Evolutionary conservation across 2,888 invertebrate genomes (phyloP), one percentile per base, ranked within the genome.

Genomic region (Brenthis ino): DNA sequence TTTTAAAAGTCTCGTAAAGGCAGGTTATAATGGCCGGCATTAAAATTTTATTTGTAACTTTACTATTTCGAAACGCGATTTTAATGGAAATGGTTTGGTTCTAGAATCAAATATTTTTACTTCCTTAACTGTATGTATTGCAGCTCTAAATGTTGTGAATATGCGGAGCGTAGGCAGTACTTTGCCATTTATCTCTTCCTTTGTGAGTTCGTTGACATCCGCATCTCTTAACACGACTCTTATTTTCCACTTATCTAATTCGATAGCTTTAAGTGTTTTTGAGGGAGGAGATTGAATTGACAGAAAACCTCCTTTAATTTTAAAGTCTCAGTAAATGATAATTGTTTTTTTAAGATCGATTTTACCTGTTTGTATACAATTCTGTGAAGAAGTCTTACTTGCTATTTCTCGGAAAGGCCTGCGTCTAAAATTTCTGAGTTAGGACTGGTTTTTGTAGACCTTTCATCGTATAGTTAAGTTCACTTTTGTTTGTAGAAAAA

Each of bases 141-240:
- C 68, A 70, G 47, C 20, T 57, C 50, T 68, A 61, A 65, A 70
- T 57, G 54, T 61, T 61, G 55, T 47, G 43, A 56, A 57, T 54
- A 70, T 65, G 37, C 55, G 16, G 51, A 28, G 64, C 61, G 70
- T 68, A 65, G 70, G 70, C 48, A 43, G 68, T 24, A 43, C 24
- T 54, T 51, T 63, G 70, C 55, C 65, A 63, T 65, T 65, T 57
- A 57, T 64, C 63, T 43, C 61, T 64, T 70, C 68, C 65, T 60
- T 53, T 65, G 61, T 54, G n/a, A 65, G 70, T 53, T 70, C 70
- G 53, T 70, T 70, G 68, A 70, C 70, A 63, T 68, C 61, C 55
- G 64, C 28, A 58, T 54, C 64, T 63, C 63, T 64, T 43, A 20
- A 54, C 33, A 61, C 51, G n/a, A 58, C 51, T 51, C 47, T 60